Base-by-base conservation (phyloP, 1,140 invertebrate species). In the Stenopsyche tienmushanensis region DNA sequence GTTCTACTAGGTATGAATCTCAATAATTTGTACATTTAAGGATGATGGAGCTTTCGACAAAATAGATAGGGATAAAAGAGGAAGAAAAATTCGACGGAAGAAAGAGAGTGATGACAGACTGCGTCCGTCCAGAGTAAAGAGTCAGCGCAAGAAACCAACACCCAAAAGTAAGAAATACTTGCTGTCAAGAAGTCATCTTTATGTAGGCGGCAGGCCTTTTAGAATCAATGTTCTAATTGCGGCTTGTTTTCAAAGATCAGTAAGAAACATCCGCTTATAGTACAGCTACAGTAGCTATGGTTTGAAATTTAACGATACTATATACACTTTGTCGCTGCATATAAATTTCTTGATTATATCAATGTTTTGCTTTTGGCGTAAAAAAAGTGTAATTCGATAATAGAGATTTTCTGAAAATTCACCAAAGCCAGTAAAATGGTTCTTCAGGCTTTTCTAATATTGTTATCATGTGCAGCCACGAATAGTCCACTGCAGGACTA, bases 51-150 rank as follows among this genome's bases (percentile, higher is more conserved):
- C 26, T 26, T 1, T 50, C 3, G 66, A 64, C 15, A 60, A 60
- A 62, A 5, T 25, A 24, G 47, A n/a, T 2, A 34, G 20, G 21
- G 45, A 62, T 24, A 20, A 62, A 41, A 67, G 62, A 21, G 50
- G 42, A 17, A 58, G 39, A 47, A 34, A 58, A 2, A 21, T 24
- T 24, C 47, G 34, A 25, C 42, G 62, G 49, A 69, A 69, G 57
- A 69, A 69, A 50, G 62, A 62, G n/a, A 53, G 18, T 25, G 63
- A 69, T 26, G 64, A 47, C 42, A 64, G 53, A 44, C 53, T 62
- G 20, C 21, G 54, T 2, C 29, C 26, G 10, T 24, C 66, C 8
- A 34, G 50, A 25, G 50, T 64, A 20, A 67, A 45, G 18, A 67
- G 50, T 39, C 54, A 55, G 15, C 45, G 21, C 9, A 42, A 29